Percentiles rank a stretch among this genome's conserved stretches.
Evolutionary conservation across 2,888 invertebrate genomes (phyloP).

Genomic region (Panzeria rudis): DNA sequence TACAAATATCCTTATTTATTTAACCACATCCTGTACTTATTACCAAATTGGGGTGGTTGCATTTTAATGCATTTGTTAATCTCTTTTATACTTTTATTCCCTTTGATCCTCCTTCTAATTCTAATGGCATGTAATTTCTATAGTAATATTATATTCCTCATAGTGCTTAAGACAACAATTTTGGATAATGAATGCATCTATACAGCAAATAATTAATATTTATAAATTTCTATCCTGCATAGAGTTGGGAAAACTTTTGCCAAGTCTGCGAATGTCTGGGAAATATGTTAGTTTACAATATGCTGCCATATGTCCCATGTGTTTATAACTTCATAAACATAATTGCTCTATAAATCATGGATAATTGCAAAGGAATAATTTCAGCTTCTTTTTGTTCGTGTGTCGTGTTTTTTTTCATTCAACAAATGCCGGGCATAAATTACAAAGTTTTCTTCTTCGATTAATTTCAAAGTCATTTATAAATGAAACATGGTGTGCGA

Average conservation of each 20-base stretch:
- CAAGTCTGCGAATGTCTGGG: not conserved
- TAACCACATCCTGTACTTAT: not conserved
- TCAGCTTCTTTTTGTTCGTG: slow-evolving; percentile 29
- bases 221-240: slow-evolving; percentile 4
- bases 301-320: slow-evolving; percentile 69
- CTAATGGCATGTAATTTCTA: slow-evolving; percentile 63
- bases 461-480: slow-evolving; percentile 8
- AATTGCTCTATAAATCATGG: slow-evolving; percentile 70
- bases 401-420: not conserved
- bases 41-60: slow-evolving; percentile 6
- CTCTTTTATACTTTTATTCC: slow-evolving; percentile 36
- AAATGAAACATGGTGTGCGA: not conserved
- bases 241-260: slow-evolving; percentile 39
- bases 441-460: slow-evolving; percentile 61
- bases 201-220: slow-evolving; percentile 34
- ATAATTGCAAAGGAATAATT: slow-evolving; percentile 70
- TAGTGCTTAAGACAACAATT: not conserved
- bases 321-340: slow-evolving; percentile 70
- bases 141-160: not conserved
- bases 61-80: slow-evolving; percentile 62
- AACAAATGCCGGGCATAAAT: slow-evolving; percentile 39
- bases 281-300: slow-evolving; percentile 14
- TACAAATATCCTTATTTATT: not conserved
- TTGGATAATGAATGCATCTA: slow-evolving; percentile 17
- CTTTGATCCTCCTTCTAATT: slow-evolving; percentile 34